These are phyloP conservation scores for Tachuris rubrigastra DNA, from an alignment of 2,113 vertebrate species.

Conservation along the genomic window DNA sequence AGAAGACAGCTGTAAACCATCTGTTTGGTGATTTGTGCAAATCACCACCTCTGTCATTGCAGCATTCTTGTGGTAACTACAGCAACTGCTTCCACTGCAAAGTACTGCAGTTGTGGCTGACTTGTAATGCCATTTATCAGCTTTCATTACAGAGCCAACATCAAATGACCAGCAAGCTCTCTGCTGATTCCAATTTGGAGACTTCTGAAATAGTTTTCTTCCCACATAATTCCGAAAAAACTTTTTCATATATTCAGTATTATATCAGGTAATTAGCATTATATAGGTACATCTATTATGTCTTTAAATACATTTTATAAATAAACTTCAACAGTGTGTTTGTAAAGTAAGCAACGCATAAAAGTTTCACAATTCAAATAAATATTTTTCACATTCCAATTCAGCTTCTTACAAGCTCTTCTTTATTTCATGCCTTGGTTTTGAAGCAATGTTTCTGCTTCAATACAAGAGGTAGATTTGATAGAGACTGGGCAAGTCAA, in stretches of 20 bases:
- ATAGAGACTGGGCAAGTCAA: constrained; percentile 59
- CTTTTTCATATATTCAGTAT: constrained; percentile 52
- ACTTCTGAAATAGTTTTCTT: background rate
- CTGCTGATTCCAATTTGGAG: constrained; percentile 14
- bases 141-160: constrained; percentile 9
- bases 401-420: constrained; percentile 67
- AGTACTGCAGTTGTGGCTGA: constrained; percentile 2
- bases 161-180: background rate
- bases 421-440: constrained; percentile 66
- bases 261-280: constrained; percentile 49
- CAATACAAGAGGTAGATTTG: constrained; percentile 78
- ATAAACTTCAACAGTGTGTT: constrained; percentile 64
- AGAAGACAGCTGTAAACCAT: background rate
- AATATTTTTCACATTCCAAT: constrained; percentile 79
- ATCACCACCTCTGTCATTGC: background rate
- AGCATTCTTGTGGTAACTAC: background rate
- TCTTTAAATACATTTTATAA: constrained; percentile 69
- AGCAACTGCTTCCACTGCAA: background rate
- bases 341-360: constrained; percentile 67
- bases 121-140: constrained; percentile 24
- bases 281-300: constrained; percentile 36
- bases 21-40: background rate
- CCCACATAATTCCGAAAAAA: constrained; percentile 46
- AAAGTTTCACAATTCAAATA: constrained; percentile 76
- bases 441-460: constrained; percentile 72